phyloP scores from a whole-genome alignment of 2,888 invertebrate species.

The Plagodis pulveraria region DNA sequence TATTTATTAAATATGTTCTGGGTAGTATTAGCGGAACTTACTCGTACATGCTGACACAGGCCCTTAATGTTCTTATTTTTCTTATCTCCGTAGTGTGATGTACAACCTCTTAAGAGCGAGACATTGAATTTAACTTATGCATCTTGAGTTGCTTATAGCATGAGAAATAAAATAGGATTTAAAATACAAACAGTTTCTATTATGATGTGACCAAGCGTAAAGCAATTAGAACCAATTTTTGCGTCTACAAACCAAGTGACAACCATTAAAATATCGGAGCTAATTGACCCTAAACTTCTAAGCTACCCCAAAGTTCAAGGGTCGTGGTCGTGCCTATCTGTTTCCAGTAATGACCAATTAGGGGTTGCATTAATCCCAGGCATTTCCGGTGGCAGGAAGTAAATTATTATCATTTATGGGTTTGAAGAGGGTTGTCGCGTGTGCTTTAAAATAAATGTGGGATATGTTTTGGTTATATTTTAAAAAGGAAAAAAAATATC shows the following conservation, averaged over 20 bases:
- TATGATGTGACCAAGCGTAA: neutral
- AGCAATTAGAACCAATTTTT: conserved; percentile 13
- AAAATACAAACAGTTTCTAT: too few species aligned
- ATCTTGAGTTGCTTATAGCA: too few species aligned
- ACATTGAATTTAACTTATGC: too few species aligned
- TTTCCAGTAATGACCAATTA: conserved; percentile 51
- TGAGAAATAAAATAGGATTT: too few species aligned
- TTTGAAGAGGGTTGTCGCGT: conserved; percentile 28
- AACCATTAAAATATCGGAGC: conserved; percentile 38
- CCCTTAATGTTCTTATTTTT: too few species aligned
- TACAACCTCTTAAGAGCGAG: too few species aligned
- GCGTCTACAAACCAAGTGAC: conserved; percentile 27
- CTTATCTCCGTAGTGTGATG: too few species aligned
- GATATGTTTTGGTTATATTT: neutral
- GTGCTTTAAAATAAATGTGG: neutral
- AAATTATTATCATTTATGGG: conserved; percentile 46
- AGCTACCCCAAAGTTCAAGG: conserved; percentile 50
- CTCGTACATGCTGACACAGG: too few species aligned
- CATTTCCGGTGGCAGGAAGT: conserved; percentile 48
- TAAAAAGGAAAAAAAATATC: too few species aligned
- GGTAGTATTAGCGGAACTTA: too few species aligned
- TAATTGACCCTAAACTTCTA: conserved; percentile 38
- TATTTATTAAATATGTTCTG: too few species aligned
- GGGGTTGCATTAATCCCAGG: conserved; percentile 54
- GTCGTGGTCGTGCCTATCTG: conserved; percentile 51